These are phyloP conservation scores for Onychomys leucogaster DNA, from an alignment of 2,797 vertebrate species.

Conservation along the genomic window DNA sequence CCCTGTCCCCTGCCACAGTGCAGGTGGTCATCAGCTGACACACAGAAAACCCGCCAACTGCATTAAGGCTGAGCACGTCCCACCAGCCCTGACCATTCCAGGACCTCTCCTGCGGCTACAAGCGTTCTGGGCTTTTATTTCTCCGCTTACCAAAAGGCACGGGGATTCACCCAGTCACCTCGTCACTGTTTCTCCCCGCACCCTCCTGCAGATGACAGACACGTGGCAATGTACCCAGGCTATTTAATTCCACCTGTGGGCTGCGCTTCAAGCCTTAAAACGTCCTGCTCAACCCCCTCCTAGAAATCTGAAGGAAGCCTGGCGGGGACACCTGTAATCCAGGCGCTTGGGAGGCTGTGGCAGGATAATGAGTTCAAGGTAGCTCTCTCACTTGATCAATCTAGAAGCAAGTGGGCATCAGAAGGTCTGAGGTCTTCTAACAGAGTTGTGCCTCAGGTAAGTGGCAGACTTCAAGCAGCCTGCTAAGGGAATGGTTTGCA, in stretches of 20 bases:
- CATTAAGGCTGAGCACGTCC: not conserved
- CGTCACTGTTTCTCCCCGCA: not conserved
- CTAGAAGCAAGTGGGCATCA: not conserved
- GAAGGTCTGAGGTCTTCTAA: not conserved
- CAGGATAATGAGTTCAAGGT: not conserved
- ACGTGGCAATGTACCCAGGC: no score
- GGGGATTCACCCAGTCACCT: not conserved
- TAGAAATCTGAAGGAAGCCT: not conserved
- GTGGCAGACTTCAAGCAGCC: not conserved
- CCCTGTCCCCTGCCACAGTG: not conserved
- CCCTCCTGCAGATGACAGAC: not conserved
- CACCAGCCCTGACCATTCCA: not conserved
- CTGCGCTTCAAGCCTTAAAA: not conserved
- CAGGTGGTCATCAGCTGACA: not conserved
- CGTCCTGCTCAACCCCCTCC: no score
- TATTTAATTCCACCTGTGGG: not conserved
- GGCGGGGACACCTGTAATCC: not conserved
- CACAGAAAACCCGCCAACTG: not conserved
- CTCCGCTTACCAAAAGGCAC: not conserved
- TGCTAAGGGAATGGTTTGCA: not conserved
- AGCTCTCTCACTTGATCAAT: not conserved
- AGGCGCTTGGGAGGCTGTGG: not conserved
- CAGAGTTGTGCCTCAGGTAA: not conserved
- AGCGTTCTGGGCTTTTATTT: not conserved
- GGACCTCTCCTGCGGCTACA: not conserved